Base-by-base conservation (phyloP, 1,140 invertebrate species). In the Lutraria rhynchaena region DNA sequence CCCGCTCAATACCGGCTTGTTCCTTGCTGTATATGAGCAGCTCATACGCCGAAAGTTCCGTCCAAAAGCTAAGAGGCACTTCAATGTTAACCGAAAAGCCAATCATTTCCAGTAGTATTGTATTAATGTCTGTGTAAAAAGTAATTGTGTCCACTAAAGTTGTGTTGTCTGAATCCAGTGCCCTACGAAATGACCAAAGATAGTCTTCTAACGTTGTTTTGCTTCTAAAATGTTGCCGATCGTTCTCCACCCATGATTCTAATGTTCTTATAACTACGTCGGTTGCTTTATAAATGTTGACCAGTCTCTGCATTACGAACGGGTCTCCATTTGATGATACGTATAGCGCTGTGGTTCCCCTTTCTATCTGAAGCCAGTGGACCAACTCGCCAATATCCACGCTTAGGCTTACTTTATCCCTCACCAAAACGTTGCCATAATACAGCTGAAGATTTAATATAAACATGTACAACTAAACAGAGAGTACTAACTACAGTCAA, bases 1-100 rank as follows among this genome's bases (percentile, higher is more conserved):
- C 87, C 27, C 87, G 53, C 76, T 88, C 87, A n/a, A 85, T 63
- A 0, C 86, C 87, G 0, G 87, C 87, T 60, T 88, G 82, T 58
- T 88, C 87, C 44, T 88, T 88, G 57, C 83, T 83, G 41, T 85
- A 27, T 19, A 86, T 81, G 22, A 88, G 60, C 82, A 87, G 81
- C 55, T 87, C 71, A 57, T 86, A 88, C 7, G 75, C 74, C 19
- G 86, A 80, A 29, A 88, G 76, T 0, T 81, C 70, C 53, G 67
- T 61, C 87, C 86, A 87, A 41, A 85, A 55, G 1, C 53, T 17
- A 0, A 77, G 55, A 15, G 53, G 67, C 29, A 33, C 65, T 17
- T 63, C 35, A 15, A 71, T 41, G 15, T 65, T 77, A 2, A 88
- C 71, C n/a, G 44, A 76, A 2, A 44, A 24, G 1, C 63, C 83